A percentile compares a stretch with the other conserved stretches of the same genome.
These are phyloP conservation scores for Acanthurus tractus DNA, from an alignment of 2,797 vertebrate genomes.

Conservation along the genomic window DNA sequence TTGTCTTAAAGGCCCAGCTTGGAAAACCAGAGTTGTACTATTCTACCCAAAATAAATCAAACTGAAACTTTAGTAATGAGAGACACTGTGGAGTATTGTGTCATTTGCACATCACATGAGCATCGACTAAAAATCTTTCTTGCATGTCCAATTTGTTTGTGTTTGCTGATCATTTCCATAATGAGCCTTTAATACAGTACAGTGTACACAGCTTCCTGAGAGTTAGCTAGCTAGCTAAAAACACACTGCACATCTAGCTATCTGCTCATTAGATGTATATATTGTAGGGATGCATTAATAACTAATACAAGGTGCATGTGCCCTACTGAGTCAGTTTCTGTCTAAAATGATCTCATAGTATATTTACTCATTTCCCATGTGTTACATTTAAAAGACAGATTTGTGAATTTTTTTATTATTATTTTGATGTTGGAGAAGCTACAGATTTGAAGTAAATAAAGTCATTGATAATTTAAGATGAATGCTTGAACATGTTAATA, in stretches of 20 bases:
- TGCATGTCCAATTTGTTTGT: slow-evolving; percentile 10
- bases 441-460: not conserved
- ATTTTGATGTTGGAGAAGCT: not conserved
- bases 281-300: slow-evolving; percentile 56
- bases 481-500: slow-evolving; percentile 34
- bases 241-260: slow-evolving; percentile 75
- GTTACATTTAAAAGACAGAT: not conserved
- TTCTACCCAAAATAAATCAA: slow-evolving; percentile 11
- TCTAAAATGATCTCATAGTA: not conserved
- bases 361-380: slow-evolving; percentile 3
- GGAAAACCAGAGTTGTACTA: slow-evolving; percentile 46
- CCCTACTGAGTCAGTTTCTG: not conserved
- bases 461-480: not conserved
- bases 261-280: slow-evolving; percentile 66
- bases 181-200: slow-evolving; percentile 79
- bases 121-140: not conserved
- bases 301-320: slow-evolving; percentile 22
- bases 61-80: slow-evolving; percentile 12
- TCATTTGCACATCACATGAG: slow-evolving; percentile 15
- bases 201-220: slow-evolving; percentile 84
- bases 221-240: slow-evolving; percentile 80
- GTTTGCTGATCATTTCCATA: slow-evolving; percentile 52
- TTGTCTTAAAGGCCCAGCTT: slow-evolving; percentile 74
- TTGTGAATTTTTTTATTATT: not conserved
- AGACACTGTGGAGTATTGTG: not conserved